Percentiles rank a stretch among this genome's conserved stretches.
These are phyloP conservation scores for Anthonomus grandis DNA, from an alignment of 1,140 invertebrate species.

Conservation along the genomic window DNA sequence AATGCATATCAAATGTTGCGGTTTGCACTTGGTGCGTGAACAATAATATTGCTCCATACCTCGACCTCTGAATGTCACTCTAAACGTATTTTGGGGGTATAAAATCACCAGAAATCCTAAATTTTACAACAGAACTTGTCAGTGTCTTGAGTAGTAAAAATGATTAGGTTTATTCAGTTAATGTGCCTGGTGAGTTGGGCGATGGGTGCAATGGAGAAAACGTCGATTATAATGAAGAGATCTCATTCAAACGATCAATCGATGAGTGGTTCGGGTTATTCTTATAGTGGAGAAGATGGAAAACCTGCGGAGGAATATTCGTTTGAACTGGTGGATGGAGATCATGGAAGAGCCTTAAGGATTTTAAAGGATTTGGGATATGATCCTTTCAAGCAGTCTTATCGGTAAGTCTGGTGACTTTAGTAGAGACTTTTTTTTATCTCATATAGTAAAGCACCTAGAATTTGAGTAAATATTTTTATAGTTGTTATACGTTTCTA, in stretches of 20 bases:
- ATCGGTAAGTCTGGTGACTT: no score
- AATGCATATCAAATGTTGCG: no score
- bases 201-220: conserved; percentile 14
- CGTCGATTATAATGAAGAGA: conserved; percentile 21
- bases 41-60: conserved; percentile 7
- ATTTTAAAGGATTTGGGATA: conserved; percentile 15
- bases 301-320: conserved; percentile 22
- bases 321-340: conserved; percentile 35
- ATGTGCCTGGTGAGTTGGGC: no score
- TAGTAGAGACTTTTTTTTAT: no score
- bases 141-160: no score
- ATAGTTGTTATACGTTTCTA: no score
- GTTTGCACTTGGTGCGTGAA: no score
- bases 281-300: conserved; percentile 26
- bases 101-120: background rate
- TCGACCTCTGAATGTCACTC: conserved; percentile 11
- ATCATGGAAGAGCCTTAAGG: conserved; percentile 28
- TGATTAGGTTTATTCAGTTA: no score
- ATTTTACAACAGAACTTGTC: no score
- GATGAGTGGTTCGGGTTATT: conserved; percentile 31
- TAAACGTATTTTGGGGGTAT: background rate
- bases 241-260: conserved; percentile 25
- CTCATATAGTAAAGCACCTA: no score
- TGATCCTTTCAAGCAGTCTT: conserved; percentile 12
- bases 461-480: no score